Evolutionary conservation across 2,888 invertebrate genomes (phyloP), one percentile per base, ranked within the genome.

Genomic region (Idaea straminata): DNA sequence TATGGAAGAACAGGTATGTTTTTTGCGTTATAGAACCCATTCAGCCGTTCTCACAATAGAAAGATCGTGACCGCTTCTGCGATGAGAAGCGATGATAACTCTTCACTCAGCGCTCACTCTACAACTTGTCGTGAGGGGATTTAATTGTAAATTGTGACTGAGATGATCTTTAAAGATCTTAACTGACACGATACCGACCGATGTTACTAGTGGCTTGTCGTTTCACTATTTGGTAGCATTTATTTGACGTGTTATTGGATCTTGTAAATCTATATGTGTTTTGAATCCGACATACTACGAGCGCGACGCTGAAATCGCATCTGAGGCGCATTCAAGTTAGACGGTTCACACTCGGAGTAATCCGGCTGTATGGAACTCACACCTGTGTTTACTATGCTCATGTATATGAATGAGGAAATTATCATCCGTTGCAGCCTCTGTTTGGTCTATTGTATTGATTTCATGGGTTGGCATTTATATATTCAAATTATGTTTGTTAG

Each of bases 41-140:
- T 77, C 70, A 75, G 82, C 78, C 69, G 82, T 89, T 88, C 88
- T 85, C 88, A 90, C 87, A 88, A 88, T 80, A 83, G 83, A 73
- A 73, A 79, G 80, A 84, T 88, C 89, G 91, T 91, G 91, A 91
- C 91, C 80, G 76, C 77, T 78, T 76, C 77, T 77, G 79, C 77
- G 89, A 91, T 90, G 81, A 75, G 82, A 77, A 84, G 83, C 78
- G 69, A 73, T 75, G 91, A 91, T 91, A 88, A 82, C 82, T 81
- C 79, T 74, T 78, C 76, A 77, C 78, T 81, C 77, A 69, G 77
- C 80, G 76, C 78, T 85, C 77, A 77, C 79, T 83, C 79, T 72
- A 74, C 74, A 80, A 77, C 74, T 77, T 77, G 70, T 86, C 86
- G 87, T 86, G 86, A 84, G 82, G 77, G 74, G 77, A 82, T 83